phyloP scores from a whole-genome alignment of 1,140 invertebrate genomes.

The Battus philenor region DNA sequence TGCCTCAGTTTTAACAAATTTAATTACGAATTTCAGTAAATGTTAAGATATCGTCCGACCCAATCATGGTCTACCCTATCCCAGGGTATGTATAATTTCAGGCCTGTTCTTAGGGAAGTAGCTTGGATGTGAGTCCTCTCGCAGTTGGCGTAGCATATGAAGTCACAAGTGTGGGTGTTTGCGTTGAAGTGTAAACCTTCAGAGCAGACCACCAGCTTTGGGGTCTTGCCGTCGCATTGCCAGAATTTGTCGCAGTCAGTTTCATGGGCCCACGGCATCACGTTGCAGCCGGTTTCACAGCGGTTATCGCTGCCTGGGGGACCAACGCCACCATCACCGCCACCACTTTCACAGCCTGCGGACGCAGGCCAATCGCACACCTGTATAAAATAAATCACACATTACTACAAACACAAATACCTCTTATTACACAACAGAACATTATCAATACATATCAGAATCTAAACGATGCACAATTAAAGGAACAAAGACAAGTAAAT shows the following conservation, averaged over 20 bases:
- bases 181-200: slow-evolving; percentile 75
- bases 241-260: slow-evolving; percentile 75
- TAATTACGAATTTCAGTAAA: background rate
- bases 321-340: slow-evolving; percentile 8
- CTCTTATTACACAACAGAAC: too few relatives aligned
- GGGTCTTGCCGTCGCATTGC: slow-evolving; percentile 62
- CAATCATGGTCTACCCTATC: slow-evolving; percentile 9
- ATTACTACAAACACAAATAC: background rate
- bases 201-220: slow-evolving; percentile 67
- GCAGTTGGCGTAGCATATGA: slow-evolving; percentile 26
- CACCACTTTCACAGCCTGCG: slow-evolving; percentile 17
- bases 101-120: background rate
- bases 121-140: slow-evolving; percentile 7
- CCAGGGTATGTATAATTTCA: slow-evolving; percentile 5
- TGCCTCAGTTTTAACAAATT: too few relatives aligned
- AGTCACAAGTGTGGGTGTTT: slow-evolving; percentile 23
- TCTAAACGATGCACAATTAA: too few relatives aligned
- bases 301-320: slow-evolving; percentile 3
- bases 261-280: slow-evolving; percentile 58
- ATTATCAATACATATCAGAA: too few relatives aligned
- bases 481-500: too few relatives aligned
- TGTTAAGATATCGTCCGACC: background rate
- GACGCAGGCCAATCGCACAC: slow-evolving; percentile 28
- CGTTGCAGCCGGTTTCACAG: slow-evolving; percentile 32
- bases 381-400: slow-evolving; percentile 12